A percentile compares a stretch with the other conserved stretches of the same genome.
These are phyloP conservation scores for Galeopterus variegatus DNA, from an alignment of 2,113 vertebrate species.

Conservation along the genomic window DNA sequence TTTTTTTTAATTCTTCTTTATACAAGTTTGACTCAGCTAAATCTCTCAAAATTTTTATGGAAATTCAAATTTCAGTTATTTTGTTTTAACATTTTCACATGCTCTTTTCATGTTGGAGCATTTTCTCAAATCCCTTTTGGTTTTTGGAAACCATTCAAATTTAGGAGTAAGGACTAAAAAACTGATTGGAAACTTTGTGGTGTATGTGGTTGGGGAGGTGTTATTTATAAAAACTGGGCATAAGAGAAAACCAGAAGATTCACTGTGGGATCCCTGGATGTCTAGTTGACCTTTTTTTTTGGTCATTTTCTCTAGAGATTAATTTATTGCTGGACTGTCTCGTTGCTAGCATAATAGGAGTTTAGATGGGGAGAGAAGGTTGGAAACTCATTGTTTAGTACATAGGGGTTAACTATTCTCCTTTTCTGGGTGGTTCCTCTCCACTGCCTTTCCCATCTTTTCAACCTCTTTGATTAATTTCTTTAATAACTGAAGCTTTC, in stretches of 20 bases:
- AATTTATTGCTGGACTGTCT: background rate
- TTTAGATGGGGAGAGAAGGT: background rate
- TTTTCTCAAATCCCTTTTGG: background rate
- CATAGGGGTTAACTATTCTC: background rate
- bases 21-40: background rate
- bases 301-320: background rate
- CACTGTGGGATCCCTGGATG: background rate
- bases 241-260: background rate
- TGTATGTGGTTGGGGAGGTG: background rate
- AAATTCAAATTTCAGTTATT: background rate
- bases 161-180: background rate
- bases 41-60: conserved; percentile 2
- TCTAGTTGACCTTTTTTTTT: background rate
- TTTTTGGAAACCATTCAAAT: conserved; percentile 36
- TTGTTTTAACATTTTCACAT: background rate
- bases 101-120: background rate
- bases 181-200: background rate
- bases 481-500: background rate
- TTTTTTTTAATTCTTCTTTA: background rate
- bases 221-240: conserved; percentile 11
- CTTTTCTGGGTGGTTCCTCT: background rate
- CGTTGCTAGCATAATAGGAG: background rate
- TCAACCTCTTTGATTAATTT: background rate
- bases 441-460: background rate
- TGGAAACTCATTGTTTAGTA: background rate